Evolutionary conservation across 2,797 vertebrate species (phyloP), one percentile per base, ranked within the genome.

Genomic region (Platyrinchus mystaceus): DNA sequence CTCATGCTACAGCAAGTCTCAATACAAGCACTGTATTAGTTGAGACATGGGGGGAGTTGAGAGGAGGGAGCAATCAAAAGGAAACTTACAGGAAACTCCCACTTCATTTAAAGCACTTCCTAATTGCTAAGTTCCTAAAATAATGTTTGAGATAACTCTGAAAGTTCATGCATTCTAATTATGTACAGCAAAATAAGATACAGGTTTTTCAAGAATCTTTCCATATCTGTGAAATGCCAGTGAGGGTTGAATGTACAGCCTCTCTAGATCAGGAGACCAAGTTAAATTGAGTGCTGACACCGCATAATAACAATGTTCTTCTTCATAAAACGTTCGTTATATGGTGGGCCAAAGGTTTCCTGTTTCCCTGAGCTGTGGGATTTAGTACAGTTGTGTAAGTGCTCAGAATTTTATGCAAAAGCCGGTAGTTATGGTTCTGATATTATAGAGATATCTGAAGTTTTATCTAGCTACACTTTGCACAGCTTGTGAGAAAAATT

Each of bases 1-100:
- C 94, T 96, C 20, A 39, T 3, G 12, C 68, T 58, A 53, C 79
- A 81, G 49, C 60, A 74, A 89, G 46, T 76, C 79, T 96, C 89
- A 97, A 94, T 95, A 12, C 60, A 34, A 68, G 88, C 86, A 64
- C 83, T 97, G 90, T 97, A 12, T 83, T 80, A 92, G 84, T 47
- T 68, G 93, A 88, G 69, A 87, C 79, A 44, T 14, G 22, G 15
- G 49, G 46, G 89, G 91, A 84, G 92, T 20, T 28, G 64, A 94
- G 81, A 92, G 75, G 84, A 92, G 86, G 69, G 66, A 89, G 79
- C 46, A 86, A 86, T 94, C 79, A 90, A 59, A 96, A 89, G 12
- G 39, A 89, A 89, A 92, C 60, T 71, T 68, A 47, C 36, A 62
- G 84, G 87, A 87, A 90, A 93, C 90, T 93, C 92, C 84, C 56